phyloP scores from a whole-genome alignment of 2,113 vertebrate genomes.

The Gambusia holbrooki region DNA sequence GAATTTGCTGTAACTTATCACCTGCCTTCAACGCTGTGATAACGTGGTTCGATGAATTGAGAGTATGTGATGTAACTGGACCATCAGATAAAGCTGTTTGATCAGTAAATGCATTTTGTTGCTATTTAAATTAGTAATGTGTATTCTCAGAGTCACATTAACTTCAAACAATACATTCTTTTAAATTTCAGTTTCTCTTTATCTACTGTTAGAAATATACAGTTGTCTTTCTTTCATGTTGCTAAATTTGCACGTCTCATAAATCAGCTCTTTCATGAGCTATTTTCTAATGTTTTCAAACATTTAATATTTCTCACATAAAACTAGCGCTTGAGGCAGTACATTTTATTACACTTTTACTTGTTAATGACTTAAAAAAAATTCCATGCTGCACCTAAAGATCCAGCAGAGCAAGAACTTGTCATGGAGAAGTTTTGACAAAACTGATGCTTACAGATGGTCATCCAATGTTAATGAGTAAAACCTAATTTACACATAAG shows the following conservation, averaged over 20 bases:
- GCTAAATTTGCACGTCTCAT: slow-evolving; percentile 18
- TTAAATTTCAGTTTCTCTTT: slow-evolving; percentile 14
- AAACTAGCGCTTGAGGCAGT: background rate
- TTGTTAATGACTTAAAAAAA: background rate
- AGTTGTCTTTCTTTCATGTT: background rate
- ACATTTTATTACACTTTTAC: background rate
- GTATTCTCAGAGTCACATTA: slow-evolving; percentile 19
- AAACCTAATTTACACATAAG: no score
- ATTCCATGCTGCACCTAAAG: no score
- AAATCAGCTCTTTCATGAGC: slow-evolving; percentile 21
- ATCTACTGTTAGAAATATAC: slow-evolving; percentile 18
- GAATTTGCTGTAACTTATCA: slow-evolving; percentile 53
- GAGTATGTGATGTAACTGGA: slow-evolving; percentile 9
- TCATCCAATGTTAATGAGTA: no score
- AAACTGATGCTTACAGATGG: no score
- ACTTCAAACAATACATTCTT: slow-evolving; percentile 19
- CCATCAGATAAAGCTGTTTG: background rate
- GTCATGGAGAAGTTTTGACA: no score
- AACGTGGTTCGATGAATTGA: slow-evolving; percentile 20
- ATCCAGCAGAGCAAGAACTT: no score
- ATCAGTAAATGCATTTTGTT: background rate
- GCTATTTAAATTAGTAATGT: slow-evolving; percentile 14
- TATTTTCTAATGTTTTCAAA: slow-evolving; percentile 9
- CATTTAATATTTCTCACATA: background rate
- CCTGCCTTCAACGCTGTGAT: slow-evolving; percentile 31